phyloP scores from a whole-genome alignment of 2,113 vertebrate species.

The Indicator indicator region DNA sequence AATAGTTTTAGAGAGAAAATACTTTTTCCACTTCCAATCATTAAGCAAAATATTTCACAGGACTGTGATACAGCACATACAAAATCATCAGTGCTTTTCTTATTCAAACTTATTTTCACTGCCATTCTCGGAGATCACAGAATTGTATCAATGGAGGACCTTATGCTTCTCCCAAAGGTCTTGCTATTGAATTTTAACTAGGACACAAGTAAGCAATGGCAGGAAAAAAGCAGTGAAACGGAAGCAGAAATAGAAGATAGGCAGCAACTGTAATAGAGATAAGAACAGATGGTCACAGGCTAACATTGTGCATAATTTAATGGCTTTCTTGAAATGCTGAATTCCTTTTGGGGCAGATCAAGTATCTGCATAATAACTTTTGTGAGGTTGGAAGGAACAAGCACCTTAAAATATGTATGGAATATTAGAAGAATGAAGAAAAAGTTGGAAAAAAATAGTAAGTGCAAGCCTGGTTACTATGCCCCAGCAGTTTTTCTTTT shows the following conservation, averaged over 20 bases:
- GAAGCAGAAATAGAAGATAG: constrained; percentile 2
- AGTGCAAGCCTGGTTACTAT: neutral
- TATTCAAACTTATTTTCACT: constrained; percentile 10
- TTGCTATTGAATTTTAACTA: constrained; percentile 34
- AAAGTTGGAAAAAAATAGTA: neutral
- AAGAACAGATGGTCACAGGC: constrained; percentile 51
- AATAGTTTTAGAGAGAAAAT: neutral
- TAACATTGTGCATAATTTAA: constrained; percentile 54
- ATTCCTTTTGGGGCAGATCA: constrained; percentile 34
- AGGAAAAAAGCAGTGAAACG: neutral
- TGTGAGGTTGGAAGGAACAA: constrained; percentile 16
- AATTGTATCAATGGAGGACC: neutral
- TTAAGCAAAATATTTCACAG: neutral
- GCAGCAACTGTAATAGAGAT: neutral
- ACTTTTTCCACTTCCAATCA: neutral
- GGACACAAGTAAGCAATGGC: neutral
- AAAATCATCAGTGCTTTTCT: neutral
- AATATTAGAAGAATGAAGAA: constrained; percentile 38
- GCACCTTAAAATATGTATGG: constrained; percentile 61
- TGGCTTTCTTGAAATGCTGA: constrained; percentile 25
- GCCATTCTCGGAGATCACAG: neutral
- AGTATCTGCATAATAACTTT: constrained; percentile 45
- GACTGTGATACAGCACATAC: neutral
- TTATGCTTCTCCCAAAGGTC: neutral
- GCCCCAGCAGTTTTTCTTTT: constrained; percentile 11